These are phyloP conservation scores for Nylanderia fulva DNA, from an alignment of 1,140 invertebrate species.

Conservation along the genomic window DNA sequence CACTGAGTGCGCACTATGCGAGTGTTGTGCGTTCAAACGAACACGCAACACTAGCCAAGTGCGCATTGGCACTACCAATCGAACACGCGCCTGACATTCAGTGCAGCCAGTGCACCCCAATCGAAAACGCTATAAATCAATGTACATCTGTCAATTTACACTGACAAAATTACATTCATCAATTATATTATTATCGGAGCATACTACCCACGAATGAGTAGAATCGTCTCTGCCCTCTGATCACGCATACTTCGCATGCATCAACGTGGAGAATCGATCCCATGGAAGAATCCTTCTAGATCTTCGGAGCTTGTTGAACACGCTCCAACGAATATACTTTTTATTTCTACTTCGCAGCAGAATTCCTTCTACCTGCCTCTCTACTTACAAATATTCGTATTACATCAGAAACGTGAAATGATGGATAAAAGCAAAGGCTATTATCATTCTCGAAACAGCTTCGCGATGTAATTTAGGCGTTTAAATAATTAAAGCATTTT, in stretches of 20 bases:
- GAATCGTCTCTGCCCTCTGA: not conserved
- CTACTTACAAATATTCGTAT: not conserved
- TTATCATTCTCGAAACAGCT: too few relatives aligned
- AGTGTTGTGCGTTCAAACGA: too few relatives aligned
- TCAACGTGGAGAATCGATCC: not conserved
- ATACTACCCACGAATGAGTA: not conserved
- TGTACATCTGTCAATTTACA: not conserved
- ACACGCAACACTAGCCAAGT: too few relatives aligned
- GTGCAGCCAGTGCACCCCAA: too few relatives aligned
- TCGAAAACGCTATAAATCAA: too few relatives aligned
- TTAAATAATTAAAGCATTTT: not conserved
- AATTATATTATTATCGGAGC: not conserved
- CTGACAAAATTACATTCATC: not conserved
- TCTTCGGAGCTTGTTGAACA: not conserved
- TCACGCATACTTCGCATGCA: conserved; percentile 29
- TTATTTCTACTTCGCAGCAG: not conserved
- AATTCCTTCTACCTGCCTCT: not conserved
- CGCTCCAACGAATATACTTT: not conserved
- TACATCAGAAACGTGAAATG: conserved; percentile 33
- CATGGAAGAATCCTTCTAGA: not conserved
- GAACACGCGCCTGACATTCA: too few relatives aligned
- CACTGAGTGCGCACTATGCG: too few relatives aligned
- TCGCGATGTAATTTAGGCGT: not conserved
- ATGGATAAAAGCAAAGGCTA: not conserved
- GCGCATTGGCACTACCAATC: too few relatives aligned